These are phyloP conservation scores for Eutolmus rufibarbis DNA, from an alignment of 2,888 invertebrate species.

Conservation along the genomic window DNA sequence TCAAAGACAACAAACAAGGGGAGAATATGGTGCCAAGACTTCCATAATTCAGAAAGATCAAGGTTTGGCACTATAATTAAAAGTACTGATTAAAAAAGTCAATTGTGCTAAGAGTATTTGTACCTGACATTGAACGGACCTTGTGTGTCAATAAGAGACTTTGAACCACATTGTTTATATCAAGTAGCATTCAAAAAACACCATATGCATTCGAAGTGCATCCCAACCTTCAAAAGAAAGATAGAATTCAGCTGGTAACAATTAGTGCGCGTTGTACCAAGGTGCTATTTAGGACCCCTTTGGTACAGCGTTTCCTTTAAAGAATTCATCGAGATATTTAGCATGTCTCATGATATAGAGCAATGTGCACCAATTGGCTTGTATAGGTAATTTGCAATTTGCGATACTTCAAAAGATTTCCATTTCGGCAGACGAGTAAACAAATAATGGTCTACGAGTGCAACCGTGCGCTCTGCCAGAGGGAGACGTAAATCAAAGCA, in stretches of 20 bases:
- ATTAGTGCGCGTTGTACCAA: neutral
- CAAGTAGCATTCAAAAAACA: neutral
- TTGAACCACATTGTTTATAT: neutral
- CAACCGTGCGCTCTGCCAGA: neutral
- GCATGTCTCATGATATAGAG: neutral
- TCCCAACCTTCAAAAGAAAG: neutral
- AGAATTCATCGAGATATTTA: neutral
- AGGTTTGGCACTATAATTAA: neutral
- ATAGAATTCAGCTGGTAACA: neutral
- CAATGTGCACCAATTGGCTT: neutral
- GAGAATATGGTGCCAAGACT: neutral
- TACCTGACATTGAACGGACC: neutral
- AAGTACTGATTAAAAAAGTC: neutral
- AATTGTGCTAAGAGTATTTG: neutral
- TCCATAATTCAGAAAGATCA: neutral
- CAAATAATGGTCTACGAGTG: neutral
- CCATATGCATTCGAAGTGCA: neutral
- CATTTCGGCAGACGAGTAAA: neutral
- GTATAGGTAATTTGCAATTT: neutral
- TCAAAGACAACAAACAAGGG: neutral
- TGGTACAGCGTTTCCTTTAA: neutral
- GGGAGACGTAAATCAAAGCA: slow-evolving; percentile 15
- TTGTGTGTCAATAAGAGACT: neutral
- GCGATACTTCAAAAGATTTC: slow-evolving; percentile 13
- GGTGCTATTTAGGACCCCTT: neutral